Conservation (phyloP, 2,797 vertebrate species). For the Carcharodon carcharias region DNA sequence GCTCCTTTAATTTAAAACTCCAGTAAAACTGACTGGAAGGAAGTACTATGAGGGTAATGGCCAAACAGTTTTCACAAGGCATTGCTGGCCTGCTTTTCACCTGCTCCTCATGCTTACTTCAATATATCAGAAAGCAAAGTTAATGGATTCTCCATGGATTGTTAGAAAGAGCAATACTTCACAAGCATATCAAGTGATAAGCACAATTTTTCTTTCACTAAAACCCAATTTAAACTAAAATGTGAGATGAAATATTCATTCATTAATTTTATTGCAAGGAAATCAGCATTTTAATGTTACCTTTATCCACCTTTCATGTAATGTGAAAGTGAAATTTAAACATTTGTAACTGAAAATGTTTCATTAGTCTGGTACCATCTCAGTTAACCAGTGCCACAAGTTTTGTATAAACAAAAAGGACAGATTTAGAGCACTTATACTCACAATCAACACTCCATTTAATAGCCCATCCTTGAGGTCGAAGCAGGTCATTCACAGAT, state of each 20-base stretch:
- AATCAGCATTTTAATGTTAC: background rate
- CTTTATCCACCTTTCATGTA: too few relatives aligned
- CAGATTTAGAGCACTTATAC: constrained; percentile 44
- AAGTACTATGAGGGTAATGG: background rate
- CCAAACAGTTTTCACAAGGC: background rate
- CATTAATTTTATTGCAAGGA: background rate
- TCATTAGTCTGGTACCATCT: background rate
- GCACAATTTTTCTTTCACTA: background rate
- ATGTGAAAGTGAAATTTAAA: background rate
- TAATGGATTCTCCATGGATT: background rate
- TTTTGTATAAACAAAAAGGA: background rate
- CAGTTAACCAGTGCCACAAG: background rate
- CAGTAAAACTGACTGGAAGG: background rate
- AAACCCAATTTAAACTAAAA: background rate
- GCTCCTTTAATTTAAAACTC: background rate
- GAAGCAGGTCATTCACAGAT: constrained; percentile 74
- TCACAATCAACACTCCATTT: constrained; percentile 91
- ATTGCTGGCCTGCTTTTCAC: background rate
- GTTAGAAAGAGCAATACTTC: background rate
- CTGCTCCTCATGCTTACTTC: background rate
- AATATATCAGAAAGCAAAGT: background rate
- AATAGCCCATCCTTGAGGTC: constrained; percentile 78
- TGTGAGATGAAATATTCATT: background rate
- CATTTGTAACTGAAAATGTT: background rate
- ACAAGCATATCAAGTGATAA: background rate